Base-by-base conservation (phyloP, 2,113 vertebrate genomes). In the Rostratula benghalensis region DNA sequence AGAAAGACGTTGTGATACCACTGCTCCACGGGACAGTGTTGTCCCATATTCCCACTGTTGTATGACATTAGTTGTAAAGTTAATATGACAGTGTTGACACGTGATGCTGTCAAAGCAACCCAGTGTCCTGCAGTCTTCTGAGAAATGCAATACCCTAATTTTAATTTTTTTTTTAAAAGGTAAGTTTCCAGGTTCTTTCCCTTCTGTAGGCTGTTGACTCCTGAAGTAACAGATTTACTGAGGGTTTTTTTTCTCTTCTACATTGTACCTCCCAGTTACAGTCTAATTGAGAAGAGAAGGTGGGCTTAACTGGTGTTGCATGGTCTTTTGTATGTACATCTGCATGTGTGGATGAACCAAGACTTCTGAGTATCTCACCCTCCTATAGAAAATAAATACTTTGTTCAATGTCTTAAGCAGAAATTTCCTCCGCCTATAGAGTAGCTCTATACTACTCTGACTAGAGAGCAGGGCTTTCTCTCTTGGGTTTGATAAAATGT, bases 401-500 rank as follows among this genome's bases (percentile, higher is more conserved):
- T 71, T 37, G 3, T 74, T 87, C 63, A 68, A 43, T 7, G 10
- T 69, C 71, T 92, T 88, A n/a, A 37, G 73, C 61, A 65, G 28
- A 68, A 33, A 80, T 65, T 68, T 68, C 24, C 19, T 69, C 8
- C 0, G 0, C 79, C n/a, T 60, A 20, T 43, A 60, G 48, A 71
- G 71, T 50, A 50, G 20, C 20, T 59, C 20, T 78, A 1, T 60
- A 31, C 21, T 70, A 23, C 30, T 71, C 43, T 84, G 37, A 54
- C 12, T 60, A 57, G 23, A 83, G 53, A 91, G 84, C 12, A 79
- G 27, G 41, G 43, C 33, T 79, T 93, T 87, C 37, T 85, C 15
- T 91, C 78, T 85, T 51, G 70, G 25, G 23, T 86, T 95, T 90
- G 92, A 83, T 61, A 89, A 88, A 90, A 86, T 1, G 1, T 65